A percentile compares a stretch with the other conserved stretches of the same genome.
Evolutionary conservation across 2,888 invertebrate species (phyloP).

Genomic region (Dryadula phaetusa): DNA sequence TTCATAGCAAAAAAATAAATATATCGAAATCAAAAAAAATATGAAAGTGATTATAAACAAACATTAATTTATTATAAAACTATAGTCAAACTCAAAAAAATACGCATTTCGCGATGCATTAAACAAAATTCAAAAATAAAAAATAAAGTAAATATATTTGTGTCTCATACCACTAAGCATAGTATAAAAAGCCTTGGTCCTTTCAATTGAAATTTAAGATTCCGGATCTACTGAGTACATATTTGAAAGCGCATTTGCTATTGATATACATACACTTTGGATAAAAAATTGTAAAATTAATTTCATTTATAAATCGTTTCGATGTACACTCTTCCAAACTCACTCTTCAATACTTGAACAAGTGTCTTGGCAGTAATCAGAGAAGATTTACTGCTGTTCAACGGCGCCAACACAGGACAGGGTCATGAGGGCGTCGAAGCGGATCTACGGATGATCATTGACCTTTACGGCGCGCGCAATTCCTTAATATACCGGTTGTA

Average conservation of each 20-base stretch:
- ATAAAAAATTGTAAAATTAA: conserved; percentile 13
- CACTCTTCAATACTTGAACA: too few relatives aligned
- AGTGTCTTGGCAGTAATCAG: conserved; percentile 64
- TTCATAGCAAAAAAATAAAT: too few relatives aligned
- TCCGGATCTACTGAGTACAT: conserved; percentile 23
- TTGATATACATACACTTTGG: conserved; percentile 2
- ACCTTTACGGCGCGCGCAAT: conserved; percentile 80
- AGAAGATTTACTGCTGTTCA: conserved; percentile 55
- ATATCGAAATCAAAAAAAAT: neutral
- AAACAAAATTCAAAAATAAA: neutral
- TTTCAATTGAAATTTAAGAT: conserved; percentile 29
- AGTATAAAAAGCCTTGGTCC: conserved; percentile 13
- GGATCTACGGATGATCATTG: conserved; percentile 84
- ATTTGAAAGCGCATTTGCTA: conserved; percentile 24
- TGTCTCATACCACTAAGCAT: neutral
- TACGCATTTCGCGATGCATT: neutral
- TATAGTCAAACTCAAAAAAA: neutral
- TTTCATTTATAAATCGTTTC: neutral
- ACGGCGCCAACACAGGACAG: conserved; percentile 72
- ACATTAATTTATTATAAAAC: neutral
- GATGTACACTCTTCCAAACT: too few relatives aligned
- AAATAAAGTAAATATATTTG: conserved; percentile 4
- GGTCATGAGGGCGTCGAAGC: conserved; percentile 82
- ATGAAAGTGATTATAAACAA: neutral
- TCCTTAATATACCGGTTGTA: conserved; percentile 73